These are phyloP conservation scores for Phainopepla nitens DNA, from an alignment of 2,113 vertebrate species.

Conservation along the genomic window DNA sequence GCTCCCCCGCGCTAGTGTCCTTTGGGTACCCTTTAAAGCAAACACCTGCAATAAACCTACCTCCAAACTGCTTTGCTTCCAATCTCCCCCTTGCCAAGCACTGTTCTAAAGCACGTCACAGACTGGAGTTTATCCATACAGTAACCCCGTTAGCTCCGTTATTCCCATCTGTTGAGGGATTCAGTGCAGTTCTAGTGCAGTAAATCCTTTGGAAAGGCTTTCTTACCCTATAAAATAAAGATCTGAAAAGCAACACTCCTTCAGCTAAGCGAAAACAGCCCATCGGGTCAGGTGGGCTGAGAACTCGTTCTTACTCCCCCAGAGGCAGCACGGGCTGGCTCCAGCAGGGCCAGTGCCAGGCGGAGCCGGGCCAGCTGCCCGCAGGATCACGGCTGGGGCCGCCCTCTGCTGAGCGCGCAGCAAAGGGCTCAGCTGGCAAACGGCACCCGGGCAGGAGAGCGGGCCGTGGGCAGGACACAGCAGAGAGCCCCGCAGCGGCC, in stretches of 20 bases:
- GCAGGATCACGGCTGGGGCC: accelerated
- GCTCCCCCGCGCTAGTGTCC: background rate
- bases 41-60: background rate
- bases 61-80: background rate
- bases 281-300: background rate
- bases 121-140: background rate
- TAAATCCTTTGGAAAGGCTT: conserved; percentile 11
- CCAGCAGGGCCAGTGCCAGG: accelerated
- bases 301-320: background rate
- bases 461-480: background rate
- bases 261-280: background rate
- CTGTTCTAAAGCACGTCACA: background rate
- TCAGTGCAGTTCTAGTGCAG: background rate
- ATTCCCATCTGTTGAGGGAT: background rate
- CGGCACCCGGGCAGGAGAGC: accelerated
- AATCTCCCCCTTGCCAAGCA: background rate
- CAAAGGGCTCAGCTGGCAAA: background rate
- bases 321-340: background rate
- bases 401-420: background rate
- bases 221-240: background rate
- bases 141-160: background rate
- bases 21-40: background rate
- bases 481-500: accelerated
- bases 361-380: accelerated
- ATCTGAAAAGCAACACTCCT: background rate